Base-by-base conservation (phyloP, 1,140 invertebrate genomes). In the Euschistus heros region DNA sequence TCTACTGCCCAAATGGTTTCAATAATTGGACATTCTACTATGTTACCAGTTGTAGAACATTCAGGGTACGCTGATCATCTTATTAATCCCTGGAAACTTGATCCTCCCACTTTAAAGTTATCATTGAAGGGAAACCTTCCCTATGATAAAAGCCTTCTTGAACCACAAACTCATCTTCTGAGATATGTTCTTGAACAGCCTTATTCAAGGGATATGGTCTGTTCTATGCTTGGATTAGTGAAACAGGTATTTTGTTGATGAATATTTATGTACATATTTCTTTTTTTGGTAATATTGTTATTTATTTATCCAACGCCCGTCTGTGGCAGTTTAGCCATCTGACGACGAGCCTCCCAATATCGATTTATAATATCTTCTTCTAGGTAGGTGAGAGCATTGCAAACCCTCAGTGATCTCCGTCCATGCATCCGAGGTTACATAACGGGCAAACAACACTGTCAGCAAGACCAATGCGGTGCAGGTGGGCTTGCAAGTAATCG, bases 141-240 rank as follows among this genome's bases (percentile, higher is more conserved):
- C 2, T 97, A 95, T 73, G 87, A 92, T 67, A 86, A 88, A 68
- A 90, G 94, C 71, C 72, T 97, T n/a, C 73, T 91, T 8, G 86
- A 93, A 73, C 91, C 94, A 8, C 94, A 97, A 78, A 92, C 89
- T 6, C 82, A 83, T 26, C 75, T 98, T 24, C 75, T 98, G 2
- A 79, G 90, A 67, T 95, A 97, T 76, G 92, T 97, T 17, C 75
- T 98, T 10, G 89, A 94, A 72, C 94, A 97, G 75, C 92, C 93
- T 0, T 97, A 97, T 75, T 96, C 93, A 1, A 82, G 92, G 68
- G 95, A 98, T 71, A 95, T 97, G 89, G 91, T 97, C 63, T 95
- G 90, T 68, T 89, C 86, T 0, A 96, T 97, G 89, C 78, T 98
- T 20, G 91, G 92, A 50, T 76, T 97, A 13, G 93, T 94, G 72